Evolutionary conservation across 2,797 vertebrate species (phyloP), one percentile per base, ranked within the genome.

Genomic region (Streptopelia turtur): DNA sequence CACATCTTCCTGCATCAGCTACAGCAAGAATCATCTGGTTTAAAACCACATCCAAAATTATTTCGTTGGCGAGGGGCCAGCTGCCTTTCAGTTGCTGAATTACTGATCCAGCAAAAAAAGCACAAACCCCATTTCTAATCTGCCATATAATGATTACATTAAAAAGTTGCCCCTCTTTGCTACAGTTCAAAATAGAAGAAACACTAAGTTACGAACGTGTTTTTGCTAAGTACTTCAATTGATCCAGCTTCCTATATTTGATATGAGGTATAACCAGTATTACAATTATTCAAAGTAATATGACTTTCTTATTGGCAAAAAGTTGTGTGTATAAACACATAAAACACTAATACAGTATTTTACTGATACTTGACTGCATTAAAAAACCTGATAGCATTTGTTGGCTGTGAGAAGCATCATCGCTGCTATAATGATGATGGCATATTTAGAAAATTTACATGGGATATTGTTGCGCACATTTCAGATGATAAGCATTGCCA

Each of bases 391-490:
- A 31, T 6, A 61, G 55, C 31, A 45, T 60, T 82, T 71, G 20
- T 33, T 78, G 63, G 35, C 28, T 76, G 23, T 87, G 55, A 90
- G 85, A 79, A 94, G 56, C 33, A 85, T 79, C 45, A 25, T 10
- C 85, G 75, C 63, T 87, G 47, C 50, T 72, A 5, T 49, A 76
- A 79, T 22, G 47, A 63, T 55, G 43, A 64, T 25, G 57, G 53
- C n/a, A 43, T 25, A 82, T 43, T 75, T 55, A 64, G 27, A 82
- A 64, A 84, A 85, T 82, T 81, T 87, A 66, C 70, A 30, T 17
- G n/a, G 65, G 39, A 55, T 52, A 66, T 35, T 59, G 68, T 35
- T 78, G 45, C 15, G 64, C 23, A 24, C 10, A 43, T 83, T 90
- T 53, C 52, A 55, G 50, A 65, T 37, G 7, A 59, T 30, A 25